Evolutionary conservation across 2,113 vertebrate genomes (phyloP).

Genomic region (Mustela lutreola): DNA sequence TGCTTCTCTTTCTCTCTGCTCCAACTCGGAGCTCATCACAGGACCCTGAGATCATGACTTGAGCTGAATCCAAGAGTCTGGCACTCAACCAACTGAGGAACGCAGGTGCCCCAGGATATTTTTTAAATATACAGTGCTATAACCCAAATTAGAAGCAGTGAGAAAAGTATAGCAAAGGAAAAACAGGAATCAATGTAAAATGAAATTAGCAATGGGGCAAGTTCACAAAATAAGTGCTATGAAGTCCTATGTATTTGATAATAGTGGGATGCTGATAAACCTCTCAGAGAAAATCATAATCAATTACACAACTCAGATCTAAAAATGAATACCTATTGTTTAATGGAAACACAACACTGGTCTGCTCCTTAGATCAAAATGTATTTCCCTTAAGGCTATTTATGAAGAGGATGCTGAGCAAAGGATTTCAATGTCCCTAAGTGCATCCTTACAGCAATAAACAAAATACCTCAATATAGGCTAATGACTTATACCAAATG

Average conservation of each 20-base stretch:
- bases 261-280: neutral
- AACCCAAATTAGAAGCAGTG: neutral
- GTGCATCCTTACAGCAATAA: neutral
- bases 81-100: neutral
- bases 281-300: neutral
- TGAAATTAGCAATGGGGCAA: neutral
- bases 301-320: neutral
- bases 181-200: neutral
- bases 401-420: neutral
- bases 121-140: neutral
- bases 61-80: neutral
- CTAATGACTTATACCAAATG: neutral
- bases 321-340: neutral
- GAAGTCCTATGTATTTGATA: neutral
- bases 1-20: too few relatives aligned
- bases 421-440: neutral
- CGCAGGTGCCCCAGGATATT: neutral
- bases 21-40: too few relatives aligned
- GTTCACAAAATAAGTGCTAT: neutral
- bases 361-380: neutral
- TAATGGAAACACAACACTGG: neutral
- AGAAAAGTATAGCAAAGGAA: neutral
- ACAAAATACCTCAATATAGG: neutral
- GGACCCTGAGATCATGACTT: neutral
- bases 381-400: neutral